Evolutionary conservation across 2,113 vertebrate species (phyloP).

Genomic region (Rhadina sibilatrix): DNA sequence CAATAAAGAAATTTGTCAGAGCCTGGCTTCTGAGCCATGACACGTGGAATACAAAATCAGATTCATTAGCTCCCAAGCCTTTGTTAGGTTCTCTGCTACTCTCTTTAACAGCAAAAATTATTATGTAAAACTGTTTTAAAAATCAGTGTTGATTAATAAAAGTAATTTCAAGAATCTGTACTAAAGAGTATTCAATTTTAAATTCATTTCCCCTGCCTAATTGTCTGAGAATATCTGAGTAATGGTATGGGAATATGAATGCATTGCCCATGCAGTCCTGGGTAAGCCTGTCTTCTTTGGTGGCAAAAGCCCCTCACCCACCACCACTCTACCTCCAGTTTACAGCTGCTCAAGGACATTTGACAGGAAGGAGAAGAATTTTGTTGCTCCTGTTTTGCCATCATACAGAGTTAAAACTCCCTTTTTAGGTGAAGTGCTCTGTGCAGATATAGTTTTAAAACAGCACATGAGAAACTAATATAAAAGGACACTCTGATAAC

Average conservation of each 20-base stretch:
- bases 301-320: background rate
- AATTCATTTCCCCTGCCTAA: conserved; percentile 64
- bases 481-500: background rate
- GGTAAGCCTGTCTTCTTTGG: background rate
- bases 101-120: conserved; percentile 19
- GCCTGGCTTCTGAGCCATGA: background rate
- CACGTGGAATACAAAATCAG: background rate
- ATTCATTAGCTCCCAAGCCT: background rate
- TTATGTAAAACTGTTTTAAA: conserved; percentile 30
- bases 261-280: background rate
- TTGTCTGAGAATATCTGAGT: conserved; percentile 49
- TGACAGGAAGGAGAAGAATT: background rate
- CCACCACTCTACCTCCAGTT: background rate
- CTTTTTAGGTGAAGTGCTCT: background rate
- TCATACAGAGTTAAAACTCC: background rate
- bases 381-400: background rate
- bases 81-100: background rate
- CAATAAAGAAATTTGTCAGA: background rate
- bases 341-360: background rate
- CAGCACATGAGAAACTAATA: background rate
- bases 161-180: conserved; percentile 46
- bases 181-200: conserved; percentile 38
- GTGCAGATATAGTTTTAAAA: background rate
- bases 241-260: background rate
- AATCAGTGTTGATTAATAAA: conserved; percentile 66